A percentile compares a stretch with the other conserved stretches of the same genome.
These are phyloP conservation scores for Beroe forskalii DNA, from an alignment of 37 sponge, comb jelly and placozoan species.

Conservation along the genomic window DNA sequence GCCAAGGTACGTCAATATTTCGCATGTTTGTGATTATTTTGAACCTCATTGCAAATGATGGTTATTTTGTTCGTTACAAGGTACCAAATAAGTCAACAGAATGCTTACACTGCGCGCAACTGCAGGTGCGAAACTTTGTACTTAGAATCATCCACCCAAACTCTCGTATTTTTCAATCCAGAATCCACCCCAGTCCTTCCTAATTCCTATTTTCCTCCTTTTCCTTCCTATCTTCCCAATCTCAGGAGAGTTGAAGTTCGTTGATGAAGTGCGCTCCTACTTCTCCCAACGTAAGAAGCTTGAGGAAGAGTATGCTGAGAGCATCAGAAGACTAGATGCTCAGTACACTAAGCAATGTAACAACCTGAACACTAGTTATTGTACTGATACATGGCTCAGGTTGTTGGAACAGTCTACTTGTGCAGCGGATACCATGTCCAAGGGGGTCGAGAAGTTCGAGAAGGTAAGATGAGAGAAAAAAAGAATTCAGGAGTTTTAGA, in stretches of 20 bases:
- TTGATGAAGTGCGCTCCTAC: neutral
- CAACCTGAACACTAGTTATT: neutral
- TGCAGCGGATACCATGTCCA: neutral
- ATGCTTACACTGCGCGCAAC: no score
- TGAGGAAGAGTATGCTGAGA: constrained; percentile 15
- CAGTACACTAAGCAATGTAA: neutral
- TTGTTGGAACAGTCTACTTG: neutral
- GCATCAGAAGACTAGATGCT: constrained; percentile 11
- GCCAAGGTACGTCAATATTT: no score
- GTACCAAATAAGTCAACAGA: no score
- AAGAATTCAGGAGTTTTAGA: neutral
- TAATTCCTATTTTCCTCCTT: no score
- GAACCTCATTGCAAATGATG: no score
- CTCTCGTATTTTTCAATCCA: no score
- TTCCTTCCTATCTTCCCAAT: neutral
- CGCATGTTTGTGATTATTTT: no score
- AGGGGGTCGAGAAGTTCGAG: constrained; percentile 21
- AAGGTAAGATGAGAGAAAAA: no score
- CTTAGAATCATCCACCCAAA: no score
- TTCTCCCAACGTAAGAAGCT: constrained; percentile 23
- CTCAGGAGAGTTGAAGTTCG: constrained; percentile 27
- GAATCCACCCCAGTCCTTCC: no score
- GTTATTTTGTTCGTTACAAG: no score
- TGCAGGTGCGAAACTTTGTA: no score
- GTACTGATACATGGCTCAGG: neutral